Evolutionary conservation across 2,797 vertebrate species (phyloP), one percentile per base, ranked within the genome.

Genomic region (Toxotes lorentzi): DNA sequence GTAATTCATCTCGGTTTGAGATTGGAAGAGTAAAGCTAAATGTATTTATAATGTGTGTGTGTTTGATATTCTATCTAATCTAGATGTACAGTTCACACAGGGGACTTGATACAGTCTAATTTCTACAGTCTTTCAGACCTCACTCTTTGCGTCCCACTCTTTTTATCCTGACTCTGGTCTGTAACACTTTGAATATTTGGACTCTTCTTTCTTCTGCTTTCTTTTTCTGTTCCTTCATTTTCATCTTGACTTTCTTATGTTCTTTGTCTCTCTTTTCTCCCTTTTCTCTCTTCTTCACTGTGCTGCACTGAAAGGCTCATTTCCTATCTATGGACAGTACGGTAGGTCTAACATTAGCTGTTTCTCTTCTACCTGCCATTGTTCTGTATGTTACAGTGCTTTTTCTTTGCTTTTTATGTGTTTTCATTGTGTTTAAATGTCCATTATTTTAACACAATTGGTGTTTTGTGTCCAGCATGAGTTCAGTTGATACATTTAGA

Each of bases 251-350:
- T 85, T 59, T 78, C 74, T 43, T 63, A 43, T 85, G 8, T 77
- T 80, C 47, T 69, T 80, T 75, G 21, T 79, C 62, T 78, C 43
- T 79, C 57, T 72, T 66, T 62, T 68, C 38, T 76, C 34, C 7
- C 43, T 45, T 71, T 58, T 58, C 47, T 72, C 72, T 79, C 65
- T 73, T 70, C 63, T 58, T 85, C 67, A 60, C 88, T 82, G 61
- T 82, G 91, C 92, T 90, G 92, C 93, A 54, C 82, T 88, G 72
- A 93, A 94, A 96, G 94, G 96, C 88, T 95, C 94, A 41, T 93
- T 95, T 92, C 95, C 94, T 59, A 94, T 92, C 87, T 96, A 96
- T 85, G 96, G 96, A 95, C 95, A 94, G 88, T 95, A 94, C 88
- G 95, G 95, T 96, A 96, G 92, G 95, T 94, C 77, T 78, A 32